A percentile compares a stretch with the other conserved stretches of the same genome.
phyloP scores from a whole-genome alignment of 2,797 vertebrate genomes.

The Malacoraja senta region DNA sequence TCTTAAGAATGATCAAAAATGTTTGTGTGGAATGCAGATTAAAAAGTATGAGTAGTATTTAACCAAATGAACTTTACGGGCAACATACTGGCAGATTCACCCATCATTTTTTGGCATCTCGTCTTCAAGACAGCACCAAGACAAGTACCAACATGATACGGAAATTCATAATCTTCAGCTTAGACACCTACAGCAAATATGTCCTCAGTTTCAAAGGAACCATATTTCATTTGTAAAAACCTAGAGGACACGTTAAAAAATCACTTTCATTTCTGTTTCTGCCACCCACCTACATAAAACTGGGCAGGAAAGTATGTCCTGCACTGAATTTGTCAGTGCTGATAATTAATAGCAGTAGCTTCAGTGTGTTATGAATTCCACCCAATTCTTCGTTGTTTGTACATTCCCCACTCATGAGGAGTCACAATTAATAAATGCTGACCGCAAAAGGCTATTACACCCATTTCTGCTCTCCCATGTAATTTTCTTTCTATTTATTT shows the following conservation, averaged over 20 bases:
- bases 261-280: neutral
- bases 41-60: neutral
- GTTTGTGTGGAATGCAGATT: neutral
- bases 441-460: neutral
- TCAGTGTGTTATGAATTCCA: neutral
- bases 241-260: neutral
- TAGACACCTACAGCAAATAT: neutral
- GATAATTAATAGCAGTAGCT: neutral
- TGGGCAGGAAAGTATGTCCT: neutral
- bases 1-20: neutral
- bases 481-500: too few species aligned
- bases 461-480: neutral
- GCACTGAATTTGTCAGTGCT: neutral
- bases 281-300: neutral
- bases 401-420: neutral
- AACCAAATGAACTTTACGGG: neutral
- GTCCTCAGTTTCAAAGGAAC: neutral
- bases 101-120: neutral
- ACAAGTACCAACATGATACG: constrained; percentile 7
- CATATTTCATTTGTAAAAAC: neutral
- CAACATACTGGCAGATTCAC: neutral
- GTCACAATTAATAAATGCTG: neutral
- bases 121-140: neutral
- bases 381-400: neutral
- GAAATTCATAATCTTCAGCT: neutral